A percentile compares a stretch with the other conserved stretches of the same genome.
phyloP scores from a whole-genome alignment of 2,888 invertebrate species.

The Ptychoptera contaminata region DNA sequence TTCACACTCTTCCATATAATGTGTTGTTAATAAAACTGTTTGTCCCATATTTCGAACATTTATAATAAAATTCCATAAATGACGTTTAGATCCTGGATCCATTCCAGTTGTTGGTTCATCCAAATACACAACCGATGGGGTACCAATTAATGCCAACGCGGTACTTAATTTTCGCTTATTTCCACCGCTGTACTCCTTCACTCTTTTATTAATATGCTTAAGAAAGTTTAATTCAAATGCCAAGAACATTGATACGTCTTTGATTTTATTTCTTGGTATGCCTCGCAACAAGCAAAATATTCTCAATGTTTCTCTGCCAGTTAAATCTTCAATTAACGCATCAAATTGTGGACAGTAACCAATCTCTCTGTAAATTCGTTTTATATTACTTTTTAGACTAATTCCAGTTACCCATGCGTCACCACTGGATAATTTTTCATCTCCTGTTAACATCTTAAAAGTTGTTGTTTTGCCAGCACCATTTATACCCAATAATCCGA shows the following conservation, averaged over 20 bases:
- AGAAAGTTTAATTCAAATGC: slow-evolving; percentile 42
- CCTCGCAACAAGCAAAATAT: slow-evolving; percentile 52
- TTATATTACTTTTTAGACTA: slow-evolving; percentile 36
- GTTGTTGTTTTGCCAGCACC: slow-evolving; percentile 81
- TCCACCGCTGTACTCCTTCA: slow-evolving; percentile 49
- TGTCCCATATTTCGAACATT: slow-evolving; percentile 52
- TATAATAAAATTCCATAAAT: slow-evolving; percentile 62
- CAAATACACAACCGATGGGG: slow-evolving; percentile 50
- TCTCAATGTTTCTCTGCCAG: slow-evolving; percentile 51
- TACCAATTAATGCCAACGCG: slow-evolving; percentile 52
- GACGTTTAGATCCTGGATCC: slow-evolving; percentile 39
- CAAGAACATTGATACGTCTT: slow-evolving; percentile 24
- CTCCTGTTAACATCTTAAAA: slow-evolving; percentile 82
- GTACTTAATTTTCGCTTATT: slow-evolving; percentile 59
- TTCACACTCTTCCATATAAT: slow-evolving; percentile 79
- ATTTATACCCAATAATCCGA: slow-evolving; percentile 69
- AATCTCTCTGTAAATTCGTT: slow-evolving; percentile 41
- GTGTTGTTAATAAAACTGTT: slow-evolving; percentile 67
- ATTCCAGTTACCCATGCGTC: slow-evolving; percentile 49
- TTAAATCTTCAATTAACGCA: slow-evolving; percentile 52
- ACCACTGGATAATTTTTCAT: slow-evolving; percentile 52
- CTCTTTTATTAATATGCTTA: slow-evolving; percentile 44
- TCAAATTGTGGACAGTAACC: slow-evolving; percentile 67
- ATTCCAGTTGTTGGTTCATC: slow-evolving; percentile 49
- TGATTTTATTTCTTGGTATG: slow-evolving; percentile 29